Evolutionary conservation across 2,797 vertebrate genomes (phyloP).

Genomic region (Chiloscyllium punctatum): DNA sequence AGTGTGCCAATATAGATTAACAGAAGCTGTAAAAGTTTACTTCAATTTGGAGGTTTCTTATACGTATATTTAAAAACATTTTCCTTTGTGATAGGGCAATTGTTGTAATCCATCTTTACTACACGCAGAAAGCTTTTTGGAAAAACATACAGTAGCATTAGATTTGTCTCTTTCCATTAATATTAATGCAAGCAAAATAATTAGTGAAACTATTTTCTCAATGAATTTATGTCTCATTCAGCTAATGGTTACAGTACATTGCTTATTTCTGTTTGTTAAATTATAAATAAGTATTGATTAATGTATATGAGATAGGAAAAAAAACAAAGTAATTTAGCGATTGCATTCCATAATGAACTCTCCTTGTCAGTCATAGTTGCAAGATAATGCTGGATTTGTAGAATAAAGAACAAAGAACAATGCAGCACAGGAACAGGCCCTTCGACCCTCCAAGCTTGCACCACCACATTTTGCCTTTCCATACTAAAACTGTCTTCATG

Average conservation of each 20-base stretch:
- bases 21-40: not conserved
- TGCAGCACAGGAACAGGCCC: too few species aligned
- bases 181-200: not conserved
- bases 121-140: not conserved
- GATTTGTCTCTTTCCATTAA: not conserved
- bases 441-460: too few species aligned
- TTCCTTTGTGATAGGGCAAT: not conserved
- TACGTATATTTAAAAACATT: not conserved
- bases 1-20: not conserved
- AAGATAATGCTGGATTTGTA: too few species aligned
- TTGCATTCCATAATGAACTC: not conserved
- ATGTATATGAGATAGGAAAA: not conserved
- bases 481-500: too few species aligned
- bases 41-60: not conserved
- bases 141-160: not conserved
- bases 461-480: too few species aligned
- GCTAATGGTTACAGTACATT: not conserved
- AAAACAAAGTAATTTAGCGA: slow-evolving; percentile 13
- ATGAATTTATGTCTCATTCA: not conserved
- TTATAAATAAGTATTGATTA: slow-evolving; percentile 23
- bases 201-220: not conserved
- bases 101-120: not conserved
- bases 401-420: too few species aligned
- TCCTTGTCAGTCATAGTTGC: not conserved
- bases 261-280: not conserved